These are phyloP conservation scores for Campoplex nolae DNA, from an alignment of 2,888 invertebrate genomes.

Conservation along the genomic window DNA sequence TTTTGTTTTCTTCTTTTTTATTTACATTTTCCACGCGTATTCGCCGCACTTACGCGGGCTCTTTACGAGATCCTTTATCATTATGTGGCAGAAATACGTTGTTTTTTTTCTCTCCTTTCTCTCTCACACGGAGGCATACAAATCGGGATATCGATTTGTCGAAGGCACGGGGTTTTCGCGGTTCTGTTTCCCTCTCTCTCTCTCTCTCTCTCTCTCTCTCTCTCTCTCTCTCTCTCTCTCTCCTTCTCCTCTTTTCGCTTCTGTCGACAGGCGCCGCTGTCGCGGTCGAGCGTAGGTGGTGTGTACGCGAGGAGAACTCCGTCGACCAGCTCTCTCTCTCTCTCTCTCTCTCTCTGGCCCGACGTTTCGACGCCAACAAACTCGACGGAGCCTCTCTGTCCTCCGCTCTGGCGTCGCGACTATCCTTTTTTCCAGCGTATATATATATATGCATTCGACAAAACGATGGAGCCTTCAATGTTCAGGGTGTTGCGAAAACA, in stretches of 20 bases:
- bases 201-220: conserved; percentile 43
- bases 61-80: conserved; percentile 18
- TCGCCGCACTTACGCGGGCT: conserved; percentile 5
- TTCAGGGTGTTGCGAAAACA: neutral
- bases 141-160: conserved; percentile 65
- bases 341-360: conserved; percentile 30
- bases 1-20: neutral
- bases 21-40: conserved; percentile 12
- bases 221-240: conserved; percentile 45
- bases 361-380: conserved; percentile 62
- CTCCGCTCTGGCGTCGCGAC: conserved; percentile 38
- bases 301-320: conserved; percentile 69
- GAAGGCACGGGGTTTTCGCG: conserved; percentile 21
- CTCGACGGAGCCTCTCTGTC: conserved; percentile 52
- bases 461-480: neutral
- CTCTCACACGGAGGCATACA: conserved; percentile 36
- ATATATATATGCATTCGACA: neutral
- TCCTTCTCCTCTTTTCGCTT: conserved; percentile 39
- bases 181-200: conserved; percentile 55
- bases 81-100: conserved; percentile 51
- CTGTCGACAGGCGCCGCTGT: conserved; percentile 59
- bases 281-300: conserved; percentile 68
- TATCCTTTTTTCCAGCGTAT: conserved; percentile 26
- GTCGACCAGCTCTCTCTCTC: conserved; percentile 71
- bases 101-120: conserved; percentile 49